phyloP scores from a whole-genome alignment of 1,140 invertebrate species.

The Drosophila nigromelanica region DNA sequence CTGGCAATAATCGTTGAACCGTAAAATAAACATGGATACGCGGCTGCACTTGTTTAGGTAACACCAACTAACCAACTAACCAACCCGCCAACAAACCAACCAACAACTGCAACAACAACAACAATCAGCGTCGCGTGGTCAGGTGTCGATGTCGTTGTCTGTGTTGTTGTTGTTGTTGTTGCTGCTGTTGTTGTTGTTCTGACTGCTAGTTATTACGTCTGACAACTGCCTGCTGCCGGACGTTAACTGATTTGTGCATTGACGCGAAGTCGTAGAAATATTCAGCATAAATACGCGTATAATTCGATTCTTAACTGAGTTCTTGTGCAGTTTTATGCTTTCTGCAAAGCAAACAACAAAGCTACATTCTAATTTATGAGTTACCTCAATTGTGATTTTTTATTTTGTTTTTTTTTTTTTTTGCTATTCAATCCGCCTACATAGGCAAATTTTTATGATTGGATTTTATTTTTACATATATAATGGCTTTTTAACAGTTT shows the following conservation, averaged over 20 bases:
- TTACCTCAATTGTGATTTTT: no score
- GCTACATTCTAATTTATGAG: background rate
- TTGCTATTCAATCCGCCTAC: no score
- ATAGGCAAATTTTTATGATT: no score
- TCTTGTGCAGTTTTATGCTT: conserved; percentile 10
- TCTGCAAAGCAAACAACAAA: conserved; percentile 1
- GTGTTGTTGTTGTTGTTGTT: conserved; percentile 3
- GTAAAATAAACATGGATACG: conserved; percentile 82
- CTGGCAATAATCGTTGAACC: conserved; percentile 82
- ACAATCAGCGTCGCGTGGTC: conserved; percentile 41
- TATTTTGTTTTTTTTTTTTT: no score
- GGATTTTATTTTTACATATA: no score
- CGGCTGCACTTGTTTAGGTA: conserved; percentile 77
- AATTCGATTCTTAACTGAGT: conserved; percentile 8
- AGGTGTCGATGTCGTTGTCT: conserved; percentile 54
- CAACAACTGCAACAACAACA: conserved; percentile 19
- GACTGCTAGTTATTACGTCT: conserved; percentile 27
- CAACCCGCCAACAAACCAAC: conserved; percentile 18
- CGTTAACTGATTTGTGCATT: conserved; percentile 81
- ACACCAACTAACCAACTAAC: conserved; percentile 47
- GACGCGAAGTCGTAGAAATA: conserved; percentile 80
- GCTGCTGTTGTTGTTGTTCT: background rate
- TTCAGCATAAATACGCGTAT: conserved; percentile 69
- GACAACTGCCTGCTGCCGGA: conserved; percentile 54
- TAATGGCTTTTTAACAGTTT: no score